Evolutionary conservation across 53 echinoderm and acorn worm genomes (phyloP).

Genomic region (Patiria pectinifera): DNA sequence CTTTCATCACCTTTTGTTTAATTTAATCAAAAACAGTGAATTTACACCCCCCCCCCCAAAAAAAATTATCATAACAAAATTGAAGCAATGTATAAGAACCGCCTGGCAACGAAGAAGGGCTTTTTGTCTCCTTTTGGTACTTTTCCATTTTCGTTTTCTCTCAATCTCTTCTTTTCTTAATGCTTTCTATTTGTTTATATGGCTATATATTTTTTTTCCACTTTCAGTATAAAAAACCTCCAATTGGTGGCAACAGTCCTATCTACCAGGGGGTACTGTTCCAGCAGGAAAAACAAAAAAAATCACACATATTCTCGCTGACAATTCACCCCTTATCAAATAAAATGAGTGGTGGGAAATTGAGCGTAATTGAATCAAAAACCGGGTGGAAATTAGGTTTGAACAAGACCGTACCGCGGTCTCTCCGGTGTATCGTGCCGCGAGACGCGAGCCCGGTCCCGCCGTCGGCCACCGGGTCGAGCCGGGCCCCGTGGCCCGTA

Average conservation of each 20-base stretch:
- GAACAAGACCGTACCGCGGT: not conserved
- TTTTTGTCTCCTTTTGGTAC: not conserved
- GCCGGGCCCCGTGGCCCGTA: not conserved
- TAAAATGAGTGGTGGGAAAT: slow-evolving; percentile 25
- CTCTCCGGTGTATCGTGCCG: not conserved
- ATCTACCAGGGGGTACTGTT: not conserved
- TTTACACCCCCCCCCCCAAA: not conserved
- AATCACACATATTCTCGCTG: not conserved
- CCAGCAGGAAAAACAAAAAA: not conserved
- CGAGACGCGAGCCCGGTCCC: not conserved
- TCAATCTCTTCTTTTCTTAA: too few relatives aligned
- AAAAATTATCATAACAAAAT: not conserved
- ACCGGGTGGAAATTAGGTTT: slow-evolving; percentile 32
- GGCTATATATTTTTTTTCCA: not conserved
- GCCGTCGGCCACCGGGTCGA: not conserved
- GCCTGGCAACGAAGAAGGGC: not conserved
- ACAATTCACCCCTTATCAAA: slow-evolving; percentile 48
- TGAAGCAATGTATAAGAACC: not conserved
- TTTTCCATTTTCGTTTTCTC: too few relatives aligned
- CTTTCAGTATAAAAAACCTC: not conserved
- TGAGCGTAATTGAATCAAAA: slow-evolving; percentile 43
- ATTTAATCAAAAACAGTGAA: not conserved
- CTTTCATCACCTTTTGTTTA: not conserved
- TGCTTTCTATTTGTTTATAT: not conserved
- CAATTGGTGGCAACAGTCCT: not conserved